Base-by-base conservation (phyloP, 1,140 invertebrate genomes). In the Drosophila lowei region DNA sequence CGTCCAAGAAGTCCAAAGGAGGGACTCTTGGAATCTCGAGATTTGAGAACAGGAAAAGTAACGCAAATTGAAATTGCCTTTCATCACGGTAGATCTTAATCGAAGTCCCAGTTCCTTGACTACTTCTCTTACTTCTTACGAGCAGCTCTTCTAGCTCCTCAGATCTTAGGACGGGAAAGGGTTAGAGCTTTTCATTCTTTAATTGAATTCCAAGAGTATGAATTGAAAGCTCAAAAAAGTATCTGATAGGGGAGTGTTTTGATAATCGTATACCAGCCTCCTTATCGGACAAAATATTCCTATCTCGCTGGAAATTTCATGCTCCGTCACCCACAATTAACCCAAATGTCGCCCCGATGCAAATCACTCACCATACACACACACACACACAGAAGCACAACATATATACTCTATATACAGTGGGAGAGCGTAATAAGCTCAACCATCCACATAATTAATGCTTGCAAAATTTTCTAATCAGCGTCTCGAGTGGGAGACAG, bases 271-370 rank as follows among this genome's bases (percentile, higher is more conserved):
- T 49, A 63, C 38, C 34, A 75, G 41, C 52, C 53, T 44, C n/a
- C 50, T 15, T 28, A 18, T 38, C 30, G 46, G 23, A 63, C 64
- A 57, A 65, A 58, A 48, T 41, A 11, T 47, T 47, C 71, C 73
- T 68, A 68, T 68, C 53, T 49, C 52, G 11, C 23, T 41, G 52
- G 9, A 72, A 58, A 58, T 74, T 65, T 74, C 48, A 52, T 58
- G 71, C 71, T 53, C 43, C 53, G 70, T 74, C 71, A 65, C 70
- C 43, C 72, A 42, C 63, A 85, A 80, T 86, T 85, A 85, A 80
- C 81, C 80, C 72, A 86, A 70, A 73, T 80, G 59, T 53, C 43
- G 49, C 30, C 34, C 34, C 11, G 64, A 68, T 68, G 66, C 66
- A 68, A 68, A 68, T 68, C 68, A 25, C 34, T 68, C 67, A 48